Conservation (phyloP, 2,888 invertebrate species). For the Eupithecia insigniata region DNA sequence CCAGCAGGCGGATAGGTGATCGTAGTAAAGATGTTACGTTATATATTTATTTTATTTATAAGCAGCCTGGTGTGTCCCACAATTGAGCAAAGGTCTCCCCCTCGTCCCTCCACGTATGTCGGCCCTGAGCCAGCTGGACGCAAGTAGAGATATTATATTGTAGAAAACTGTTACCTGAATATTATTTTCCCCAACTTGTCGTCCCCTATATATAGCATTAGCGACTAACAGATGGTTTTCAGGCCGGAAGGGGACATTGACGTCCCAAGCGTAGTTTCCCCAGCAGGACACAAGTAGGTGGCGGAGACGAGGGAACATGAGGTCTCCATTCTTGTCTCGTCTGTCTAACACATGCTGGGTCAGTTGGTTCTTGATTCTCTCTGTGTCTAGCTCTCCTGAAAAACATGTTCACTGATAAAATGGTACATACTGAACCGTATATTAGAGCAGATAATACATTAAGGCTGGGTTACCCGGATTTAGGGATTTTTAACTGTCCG, state of each 20-base stretch:
- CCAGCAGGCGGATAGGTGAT: background rate
- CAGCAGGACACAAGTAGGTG: slow-evolving; percentile 88
- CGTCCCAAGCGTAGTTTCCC: slow-evolving; percentile 91
- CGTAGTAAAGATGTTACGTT: background rate
- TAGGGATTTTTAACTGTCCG: no score
- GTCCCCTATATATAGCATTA: slow-evolving; percentile 86
- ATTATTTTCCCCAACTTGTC: slow-evolving; percentile 88
- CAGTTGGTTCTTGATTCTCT: slow-evolving; percentile 79
- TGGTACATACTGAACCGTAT: background rate
- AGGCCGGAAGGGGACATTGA: slow-evolving; percentile 82
- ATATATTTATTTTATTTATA: no score
- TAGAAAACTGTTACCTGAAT: slow-evolving; percentile 85
- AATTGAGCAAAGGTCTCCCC: no score
- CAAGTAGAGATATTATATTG: background rate
- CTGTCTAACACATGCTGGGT: slow-evolving; percentile 79
- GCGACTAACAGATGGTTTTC: slow-evolving; percentile 89
- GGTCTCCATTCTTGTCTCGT: slow-evolving; percentile 83
- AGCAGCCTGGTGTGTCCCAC: no score
- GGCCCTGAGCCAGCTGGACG: no score
- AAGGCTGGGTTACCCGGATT: no score
- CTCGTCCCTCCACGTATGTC: no score
- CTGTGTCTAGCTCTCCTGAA: slow-evolving; percentile 78
- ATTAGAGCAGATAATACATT: no score
- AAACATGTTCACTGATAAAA: background rate
- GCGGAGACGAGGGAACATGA: slow-evolving; percentile 87